Base-by-base conservation (phyloP, 2,888 invertebrate genomes). In the Mongoloraphidia duomilia region DNA sequence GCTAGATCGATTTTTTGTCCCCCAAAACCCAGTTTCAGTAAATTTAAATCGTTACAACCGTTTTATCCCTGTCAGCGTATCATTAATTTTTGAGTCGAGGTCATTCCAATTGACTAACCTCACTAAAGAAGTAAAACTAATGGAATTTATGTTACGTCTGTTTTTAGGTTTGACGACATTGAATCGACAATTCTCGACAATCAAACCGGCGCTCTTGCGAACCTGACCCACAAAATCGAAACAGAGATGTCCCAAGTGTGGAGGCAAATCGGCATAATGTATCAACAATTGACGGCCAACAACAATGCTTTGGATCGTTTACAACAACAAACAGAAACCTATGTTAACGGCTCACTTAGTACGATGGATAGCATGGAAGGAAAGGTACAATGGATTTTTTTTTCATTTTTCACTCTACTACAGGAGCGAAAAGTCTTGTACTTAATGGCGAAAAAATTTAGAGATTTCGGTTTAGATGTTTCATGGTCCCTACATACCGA, bases 201-300 rank as follows among this genome's bases (percentile, higher is more conserved):
- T 60, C 88, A 90, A 59, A 77, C 79, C 38, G 77, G 77, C 2
- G 79, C 82, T 0, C 66, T 86, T 49, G 75, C 77, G 6, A 89
- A 89, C 65, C 67, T 90, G 46, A 88, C 83, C 45, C 68, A 76
- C 0, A 82, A 83, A 60, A 80, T 91, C 61, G 88, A 89, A 58
- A 72, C 78, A 11, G 88, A 88, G 62, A 82, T 90, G 63, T 79
- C 82, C 55, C 84, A 87, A 63, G 89, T 92, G 12, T 91, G 91
- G 91, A 72, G 89, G 17, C 91, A 90, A 65, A 90, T 92, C 57
- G 88, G 89, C 54, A 82, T 86, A 49, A 87, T 92, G 86, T 82
- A 86, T 64, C 80, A 82, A 59, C 87, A 90, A 63, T 79, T 92
- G 60, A 80, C 79, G 34, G 79, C 80, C 51, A 88, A 81, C 61